Conservation (phyloP, 2,888 invertebrate genomes). For the Drosophila colorata region DNA sequence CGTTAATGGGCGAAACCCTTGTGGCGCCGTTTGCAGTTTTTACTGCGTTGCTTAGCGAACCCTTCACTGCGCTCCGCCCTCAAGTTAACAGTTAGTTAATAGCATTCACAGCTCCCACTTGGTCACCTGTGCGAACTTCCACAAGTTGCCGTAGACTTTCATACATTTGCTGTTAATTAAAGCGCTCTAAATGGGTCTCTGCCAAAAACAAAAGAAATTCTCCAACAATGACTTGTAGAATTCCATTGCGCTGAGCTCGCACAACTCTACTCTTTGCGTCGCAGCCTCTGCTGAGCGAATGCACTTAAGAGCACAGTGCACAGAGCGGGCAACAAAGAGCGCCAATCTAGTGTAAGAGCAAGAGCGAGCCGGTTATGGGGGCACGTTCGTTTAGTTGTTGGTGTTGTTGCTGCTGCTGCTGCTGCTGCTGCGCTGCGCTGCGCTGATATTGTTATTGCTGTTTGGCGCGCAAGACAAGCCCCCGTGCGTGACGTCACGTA, state of each 20-base stretch:
- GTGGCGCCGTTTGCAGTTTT: conserved; percentile 3
- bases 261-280: conserved; percentile 8
- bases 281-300: conserved; percentile 33
- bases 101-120: conserved; percentile 56
- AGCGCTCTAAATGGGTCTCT: background rate
- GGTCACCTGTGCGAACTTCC: conserved; percentile 67
- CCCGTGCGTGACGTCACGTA: conserved; percentile 82
- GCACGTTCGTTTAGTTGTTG: conserved; percentile 59
- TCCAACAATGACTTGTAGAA: conserved; percentile 17
- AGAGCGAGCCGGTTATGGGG: conserved; percentile 63
- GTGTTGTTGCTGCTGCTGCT: conserved; percentile 12
- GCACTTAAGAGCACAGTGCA: conserved; percentile 59
- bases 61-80: background rate
- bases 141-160: conserved; percentile 25
- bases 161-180: conserved; percentile 17
- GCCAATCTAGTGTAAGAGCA: conserved; percentile 41
- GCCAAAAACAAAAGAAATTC: background rate
- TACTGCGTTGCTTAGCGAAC: conserved; percentile 22
- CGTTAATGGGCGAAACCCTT: background rate
- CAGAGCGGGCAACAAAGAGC: conserved; percentile 14
- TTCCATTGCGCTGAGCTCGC: conserved; percentile 16
- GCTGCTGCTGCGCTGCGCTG: conserved; percentile 6
- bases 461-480: conserved; percentile 67
- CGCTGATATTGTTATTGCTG: conserved; percentile 32
- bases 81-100: conserved; percentile 54